phyloP scores from a whole-genome alignment of 2,113 vertebrate species.

The Dolichallabes microphthalmus region DNA sequence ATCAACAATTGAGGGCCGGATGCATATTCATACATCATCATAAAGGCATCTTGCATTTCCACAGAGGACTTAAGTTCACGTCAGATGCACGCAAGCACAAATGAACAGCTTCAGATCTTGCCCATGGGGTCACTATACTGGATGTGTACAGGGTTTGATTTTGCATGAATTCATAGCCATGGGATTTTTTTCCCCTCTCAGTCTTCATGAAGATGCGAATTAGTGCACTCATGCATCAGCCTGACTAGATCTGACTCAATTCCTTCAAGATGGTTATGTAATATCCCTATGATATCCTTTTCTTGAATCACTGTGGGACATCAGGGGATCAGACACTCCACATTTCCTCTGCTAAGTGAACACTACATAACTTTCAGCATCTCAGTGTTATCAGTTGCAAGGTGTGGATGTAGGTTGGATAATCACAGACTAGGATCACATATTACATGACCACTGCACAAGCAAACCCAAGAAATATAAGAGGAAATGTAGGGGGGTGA shows the following conservation, averaged over 20 bases:
- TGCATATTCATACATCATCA: not conserved
- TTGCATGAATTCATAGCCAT: conserved; percentile 39
- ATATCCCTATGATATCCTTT: not conserved
- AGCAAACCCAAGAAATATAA: not conserved
- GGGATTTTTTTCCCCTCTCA: conserved; percentile 25
- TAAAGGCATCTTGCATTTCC: not conserved
- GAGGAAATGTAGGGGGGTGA: not conserved
- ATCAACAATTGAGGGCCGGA: not conserved
- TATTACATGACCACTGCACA: not conserved
- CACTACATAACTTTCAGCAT: not conserved
- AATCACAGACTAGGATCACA: not conserved
- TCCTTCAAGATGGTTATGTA: not conserved
- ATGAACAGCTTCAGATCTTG: conserved; percentile 30
- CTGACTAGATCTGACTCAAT: not conserved
- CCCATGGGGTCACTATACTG: conserved; percentile 15
- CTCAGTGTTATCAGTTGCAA: not conserved
- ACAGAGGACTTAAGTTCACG: not conserved
- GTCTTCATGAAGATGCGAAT: not conserved
- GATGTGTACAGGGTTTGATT: conserved; percentile 26
- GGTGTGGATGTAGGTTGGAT: not conserved
- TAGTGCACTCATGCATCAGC: not conserved
- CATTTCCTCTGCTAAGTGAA: not conserved
- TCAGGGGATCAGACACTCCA: not conserved
- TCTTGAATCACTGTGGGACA: conserved; percentile 2
- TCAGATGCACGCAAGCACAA: conserved; percentile 10